Evolutionary conservation across 2,797 vertebrate species (phyloP).

Genomic region (Notamacropus eugenii): DNA sequence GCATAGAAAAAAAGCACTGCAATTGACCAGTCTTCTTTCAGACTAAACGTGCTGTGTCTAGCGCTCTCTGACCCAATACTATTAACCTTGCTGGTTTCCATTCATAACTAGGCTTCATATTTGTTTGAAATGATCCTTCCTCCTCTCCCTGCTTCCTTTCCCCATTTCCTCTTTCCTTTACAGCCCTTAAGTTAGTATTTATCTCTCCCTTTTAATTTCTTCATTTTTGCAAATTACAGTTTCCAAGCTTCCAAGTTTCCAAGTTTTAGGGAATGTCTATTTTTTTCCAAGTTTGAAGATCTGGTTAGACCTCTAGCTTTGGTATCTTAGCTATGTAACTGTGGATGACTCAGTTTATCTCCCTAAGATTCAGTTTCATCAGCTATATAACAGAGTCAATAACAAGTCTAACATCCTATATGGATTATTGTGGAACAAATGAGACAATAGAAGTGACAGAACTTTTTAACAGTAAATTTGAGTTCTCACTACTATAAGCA

Average conservation of each 20-base stretch:
- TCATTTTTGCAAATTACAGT: not conserved
- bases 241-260: not conserved
- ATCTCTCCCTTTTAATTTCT: not conserved
- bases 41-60: slow-evolving; percentile 35
- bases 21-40: not conserved
- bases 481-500: not conserved
- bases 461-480: not conserved
- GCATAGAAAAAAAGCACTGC: slow-evolving; percentile 29
- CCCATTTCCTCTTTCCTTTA: slow-evolving; percentile 31
- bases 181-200: slow-evolving; percentile 15
- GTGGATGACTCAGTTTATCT: not conserved
- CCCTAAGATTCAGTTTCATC: not conserved
- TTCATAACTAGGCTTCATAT: slow-evolving; percentile 49
- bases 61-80: slow-evolving; percentile 47
- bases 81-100: slow-evolving; percentile 52
- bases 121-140: slow-evolving; percentile 52
- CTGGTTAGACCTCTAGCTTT: not conserved
- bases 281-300: not conserved
- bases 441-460: not conserved
- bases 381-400: not conserved
- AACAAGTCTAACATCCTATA: not conserved
- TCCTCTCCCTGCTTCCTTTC: slow-evolving; percentile 29
- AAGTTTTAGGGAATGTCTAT: slow-evolving; percentile 28
- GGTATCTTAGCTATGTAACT: not conserved
- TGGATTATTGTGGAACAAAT: not conserved